Percentiles rank a stretch among this genome's conserved stretches.
phyloP scores from a whole-genome alignment of 1,140 invertebrate genomes.

The Centruroides sculpturatus region DNA sequence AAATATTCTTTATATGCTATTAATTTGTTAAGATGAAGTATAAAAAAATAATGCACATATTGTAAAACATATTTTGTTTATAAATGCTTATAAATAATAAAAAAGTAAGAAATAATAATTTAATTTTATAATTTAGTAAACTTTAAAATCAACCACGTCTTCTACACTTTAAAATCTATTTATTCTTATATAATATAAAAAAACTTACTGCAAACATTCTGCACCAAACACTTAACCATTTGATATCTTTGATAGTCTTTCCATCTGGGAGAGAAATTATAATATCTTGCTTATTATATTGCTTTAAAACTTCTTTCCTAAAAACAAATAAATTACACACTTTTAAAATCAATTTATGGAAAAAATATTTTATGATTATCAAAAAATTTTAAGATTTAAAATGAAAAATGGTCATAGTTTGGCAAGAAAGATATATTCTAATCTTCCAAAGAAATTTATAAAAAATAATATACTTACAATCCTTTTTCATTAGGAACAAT shows the following conservation, averaged over 20 bases:
- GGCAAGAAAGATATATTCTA: constrained; percentile 7
- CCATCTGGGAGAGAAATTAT: constrained; percentile 72
- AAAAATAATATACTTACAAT: constrained; percentile 39
- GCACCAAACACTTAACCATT: constrained; percentile 81
- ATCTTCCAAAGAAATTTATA: background rate
- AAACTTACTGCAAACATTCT: constrained; percentile 63
- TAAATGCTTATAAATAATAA: background rate
- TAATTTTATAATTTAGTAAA: background rate
- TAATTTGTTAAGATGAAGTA: too few relatives aligned
- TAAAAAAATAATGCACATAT: background rate
- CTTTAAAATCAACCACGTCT: background rate
- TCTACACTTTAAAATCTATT: background rate
- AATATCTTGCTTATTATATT: constrained; percentile 60
- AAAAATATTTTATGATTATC: background rate
- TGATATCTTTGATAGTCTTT: constrained; percentile 60
- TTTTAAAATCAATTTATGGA: background rate
- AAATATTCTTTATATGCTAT: too few relatives aligned
- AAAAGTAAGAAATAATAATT: background rate
- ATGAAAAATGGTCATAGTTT: background rate
- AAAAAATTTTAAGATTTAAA: background rate
- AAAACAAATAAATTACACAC: constrained; percentile 12
- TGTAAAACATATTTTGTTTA: background rate
- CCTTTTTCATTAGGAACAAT: constrained; percentile 60
- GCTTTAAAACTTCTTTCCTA: constrained; percentile 45
- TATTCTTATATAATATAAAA: background rate